These are phyloP conservation scores for Coptotermes formosanus DNA, from an alignment of 1,140 invertebrate genomes.

Conservation along the genomic window DNA sequence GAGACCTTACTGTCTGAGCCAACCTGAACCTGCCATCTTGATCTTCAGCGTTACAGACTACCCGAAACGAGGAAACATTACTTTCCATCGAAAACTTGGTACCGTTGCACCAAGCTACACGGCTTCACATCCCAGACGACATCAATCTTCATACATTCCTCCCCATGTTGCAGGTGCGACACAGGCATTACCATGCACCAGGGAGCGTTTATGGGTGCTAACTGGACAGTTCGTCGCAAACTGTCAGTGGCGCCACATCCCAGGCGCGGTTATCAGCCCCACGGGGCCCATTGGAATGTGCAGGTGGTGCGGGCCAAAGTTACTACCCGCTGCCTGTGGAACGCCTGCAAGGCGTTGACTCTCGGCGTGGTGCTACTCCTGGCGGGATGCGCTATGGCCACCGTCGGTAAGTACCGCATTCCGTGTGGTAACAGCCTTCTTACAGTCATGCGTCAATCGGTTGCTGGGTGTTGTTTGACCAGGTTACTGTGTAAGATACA, in stretches of 20 bases:
- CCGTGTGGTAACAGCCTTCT: background rate
- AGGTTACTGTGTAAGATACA: too few relatives aligned
- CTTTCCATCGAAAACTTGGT: too few relatives aligned
- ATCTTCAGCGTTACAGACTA: too few relatives aligned
- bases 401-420: conserved; percentile 65
- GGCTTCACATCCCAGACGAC: too few relatives aligned
- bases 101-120: too few relatives aligned
- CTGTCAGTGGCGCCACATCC: conserved; percentile 30
- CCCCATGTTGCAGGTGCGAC: background rate
- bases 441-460: too few relatives aligned
- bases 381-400: conserved; percentile 84
- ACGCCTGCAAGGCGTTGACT: conserved; percentile 82
- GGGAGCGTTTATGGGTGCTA: conserved; percentile 41
- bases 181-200: conserved; percentile 39
- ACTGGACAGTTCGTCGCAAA: conserved; percentile 37
- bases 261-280: conserved; percentile 24
- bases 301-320: conserved; percentile 78
- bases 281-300: conserved; percentile 39
- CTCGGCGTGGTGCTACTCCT: conserved; percentile 80
- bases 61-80: too few relatives aligned
- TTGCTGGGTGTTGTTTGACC: too few relatives aligned
- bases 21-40: too few relatives aligned
- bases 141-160: too few relatives aligned
- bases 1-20: too few relatives aligned
- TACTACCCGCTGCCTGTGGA: conserved; percentile 83